phyloP scores from a whole-genome alignment of 2,888 invertebrate genomes.

The Aporophyla lueneburgensis region DNA sequence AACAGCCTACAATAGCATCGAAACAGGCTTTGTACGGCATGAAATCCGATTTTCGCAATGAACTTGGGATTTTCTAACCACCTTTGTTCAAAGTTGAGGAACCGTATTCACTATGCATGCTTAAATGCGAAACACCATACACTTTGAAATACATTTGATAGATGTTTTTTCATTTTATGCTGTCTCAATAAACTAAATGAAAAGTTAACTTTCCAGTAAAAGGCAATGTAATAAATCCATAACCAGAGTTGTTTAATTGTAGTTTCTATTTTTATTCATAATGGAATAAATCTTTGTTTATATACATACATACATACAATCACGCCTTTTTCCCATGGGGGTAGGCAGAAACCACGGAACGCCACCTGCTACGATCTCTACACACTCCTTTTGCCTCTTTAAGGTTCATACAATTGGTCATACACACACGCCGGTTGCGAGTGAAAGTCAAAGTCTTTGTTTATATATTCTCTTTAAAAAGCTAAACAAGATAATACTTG shows the following conservation, averaged over 20 bases:
- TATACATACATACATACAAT: too few species aligned
- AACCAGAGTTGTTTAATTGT: too few species aligned
- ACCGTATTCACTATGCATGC: slow-evolving; percentile 15
- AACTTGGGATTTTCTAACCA: slow-evolving; percentile 13
- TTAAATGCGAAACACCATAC: not conserved
- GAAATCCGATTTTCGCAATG: slow-evolving; percentile 34
- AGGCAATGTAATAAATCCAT: not conserved
- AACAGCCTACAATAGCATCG: not conserved
- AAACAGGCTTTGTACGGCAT: slow-evolving; percentile 11
- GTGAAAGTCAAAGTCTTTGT: too few species aligned
- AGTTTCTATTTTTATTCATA: not conserved
- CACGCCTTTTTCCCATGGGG: too few species aligned
- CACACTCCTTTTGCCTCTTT: too few species aligned
- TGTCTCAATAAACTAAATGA: not conserved
- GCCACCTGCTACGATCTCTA: too few species aligned
- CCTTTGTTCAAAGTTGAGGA: not conserved
- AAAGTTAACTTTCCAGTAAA: not conserved
- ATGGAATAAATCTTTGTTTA: too few species aligned
- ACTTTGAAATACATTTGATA: not conserved
- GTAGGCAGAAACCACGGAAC: too few species aligned
- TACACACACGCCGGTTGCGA: too few species aligned
- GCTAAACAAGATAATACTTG: too few species aligned
- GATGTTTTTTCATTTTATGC: not conserved
- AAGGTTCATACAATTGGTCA: too few species aligned
- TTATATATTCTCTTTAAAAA: not conserved